phyloP scores from a whole-genome alignment of 2,888 invertebrate genomes.

The Lochmaea capreae region DNA sequence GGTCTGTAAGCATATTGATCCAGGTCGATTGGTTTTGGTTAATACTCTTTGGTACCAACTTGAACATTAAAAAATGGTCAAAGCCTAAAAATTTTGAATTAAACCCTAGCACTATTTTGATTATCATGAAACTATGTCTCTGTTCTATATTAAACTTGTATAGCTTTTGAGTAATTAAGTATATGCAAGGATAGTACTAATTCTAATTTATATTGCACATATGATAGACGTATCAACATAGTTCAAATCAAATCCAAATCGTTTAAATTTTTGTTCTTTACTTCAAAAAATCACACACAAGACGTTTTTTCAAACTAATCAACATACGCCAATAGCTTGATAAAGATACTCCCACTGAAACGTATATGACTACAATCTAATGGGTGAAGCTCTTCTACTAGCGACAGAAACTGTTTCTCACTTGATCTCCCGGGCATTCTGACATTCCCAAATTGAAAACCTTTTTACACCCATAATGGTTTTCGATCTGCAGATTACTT shows the following conservation, averaged over 20 bases:
- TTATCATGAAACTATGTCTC: too few relatives aligned
- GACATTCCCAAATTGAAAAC: conserved; percentile 23
- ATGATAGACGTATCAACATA: too few relatives aligned
- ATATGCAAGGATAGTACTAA: too few relatives aligned
- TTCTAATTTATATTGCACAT: too few relatives aligned
- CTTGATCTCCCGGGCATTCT: conserved; percentile 6
- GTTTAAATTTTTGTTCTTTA: background rate
- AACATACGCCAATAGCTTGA: background rate
- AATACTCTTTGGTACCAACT: too few relatives aligned
- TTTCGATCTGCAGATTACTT: background rate
- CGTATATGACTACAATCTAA: conserved; percentile 3
- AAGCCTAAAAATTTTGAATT: too few relatives aligned
- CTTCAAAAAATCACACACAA: background rate
- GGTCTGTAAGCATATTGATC: too few relatives aligned
- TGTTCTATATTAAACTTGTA: too few relatives aligned
- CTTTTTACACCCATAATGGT: conserved; percentile 14
- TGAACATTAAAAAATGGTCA: too few relatives aligned
- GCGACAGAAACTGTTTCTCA: conserved; percentile 9
- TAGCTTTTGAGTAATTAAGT: too few relatives aligned
- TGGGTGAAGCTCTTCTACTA: background rate
- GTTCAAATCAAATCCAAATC: background rate
- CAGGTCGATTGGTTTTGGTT: too few relatives aligned
- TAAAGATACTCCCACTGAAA: conserved; percentile 17
- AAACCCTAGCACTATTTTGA: too few relatives aligned
- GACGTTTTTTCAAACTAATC: background rate